Percentiles rank a stretch among this genome's conserved stretches.
These are phyloP conservation scores for Eclectus roratus DNA, from an alignment of 2,113 vertebrate species.

Conservation along the genomic window DNA sequence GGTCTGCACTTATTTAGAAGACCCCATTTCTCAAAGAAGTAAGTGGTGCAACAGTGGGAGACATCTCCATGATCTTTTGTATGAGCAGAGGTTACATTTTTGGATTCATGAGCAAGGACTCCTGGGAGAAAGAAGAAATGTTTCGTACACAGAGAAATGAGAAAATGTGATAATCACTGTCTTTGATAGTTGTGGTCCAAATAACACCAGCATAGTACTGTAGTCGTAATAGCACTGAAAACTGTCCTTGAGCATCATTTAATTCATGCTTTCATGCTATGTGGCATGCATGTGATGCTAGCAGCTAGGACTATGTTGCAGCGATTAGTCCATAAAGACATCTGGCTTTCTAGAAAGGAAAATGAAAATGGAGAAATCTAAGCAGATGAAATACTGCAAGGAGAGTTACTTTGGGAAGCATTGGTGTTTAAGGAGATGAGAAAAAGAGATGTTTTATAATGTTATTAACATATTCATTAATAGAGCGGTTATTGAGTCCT, in stretches of 20 bases:
- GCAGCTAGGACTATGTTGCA: not conserved
- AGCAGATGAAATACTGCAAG: not conserved
- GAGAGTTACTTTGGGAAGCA: not conserved
- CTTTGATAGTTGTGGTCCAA: not conserved
- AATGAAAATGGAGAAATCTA: not conserved
- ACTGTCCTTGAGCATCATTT: not conserved
- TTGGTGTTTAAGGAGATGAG: not conserved
- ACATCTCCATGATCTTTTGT: not conserved
- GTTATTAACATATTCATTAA: not conserved
- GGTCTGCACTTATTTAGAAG: not conserved
- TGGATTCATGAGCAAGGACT: not conserved
- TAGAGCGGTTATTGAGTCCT: not conserved
- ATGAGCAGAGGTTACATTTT: not conserved
- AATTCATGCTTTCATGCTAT: not conserved
- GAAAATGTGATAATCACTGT: not conserved
- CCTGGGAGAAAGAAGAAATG: not conserved
- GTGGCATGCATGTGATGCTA: not conserved
- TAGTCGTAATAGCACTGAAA: not conserved
- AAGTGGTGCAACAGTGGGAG: rapidly evolving
- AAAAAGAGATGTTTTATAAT: not conserved
- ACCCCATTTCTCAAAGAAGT: not conserved
- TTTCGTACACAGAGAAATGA: not conserved
- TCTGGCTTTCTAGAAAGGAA: not conserved
- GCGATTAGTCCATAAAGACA: not conserved
- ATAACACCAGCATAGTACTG: not conserved